phyloP scores from a whole-genome alignment of 2,113 vertebrate species.

The Vidua chalybeata region DNA sequence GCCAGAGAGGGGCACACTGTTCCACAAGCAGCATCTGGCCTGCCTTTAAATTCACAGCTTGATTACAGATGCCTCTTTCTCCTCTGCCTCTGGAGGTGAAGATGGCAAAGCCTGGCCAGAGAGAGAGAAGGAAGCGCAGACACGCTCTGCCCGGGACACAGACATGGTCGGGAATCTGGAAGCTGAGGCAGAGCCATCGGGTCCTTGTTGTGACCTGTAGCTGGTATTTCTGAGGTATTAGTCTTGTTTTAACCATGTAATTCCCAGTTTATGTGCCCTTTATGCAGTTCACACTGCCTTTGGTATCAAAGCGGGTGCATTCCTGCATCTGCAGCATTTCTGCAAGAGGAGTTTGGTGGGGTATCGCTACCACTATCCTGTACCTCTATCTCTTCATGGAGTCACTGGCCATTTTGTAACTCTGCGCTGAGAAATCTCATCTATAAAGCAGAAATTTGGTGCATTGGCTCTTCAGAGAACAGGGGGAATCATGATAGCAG shows the following conservation, averaged over 20 bases:
- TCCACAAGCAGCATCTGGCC: not conserved
- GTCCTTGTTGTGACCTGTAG: not conserved
- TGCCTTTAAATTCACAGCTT: not conserved
- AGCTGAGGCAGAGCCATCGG: not conserved
- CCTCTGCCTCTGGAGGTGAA: not conserved
- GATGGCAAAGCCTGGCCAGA: not conserved
- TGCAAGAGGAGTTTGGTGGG: not conserved
- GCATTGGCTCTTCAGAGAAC: not conserved
- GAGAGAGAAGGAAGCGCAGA: not conserved
- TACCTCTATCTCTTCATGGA: rapidly evolving
- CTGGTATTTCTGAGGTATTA: rapidly evolving
- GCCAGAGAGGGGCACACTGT: not conserved
- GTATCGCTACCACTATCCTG: not conserved
- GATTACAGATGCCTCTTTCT: not conserved
- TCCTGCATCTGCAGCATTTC: not conserved
- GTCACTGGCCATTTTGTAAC: not conserved
- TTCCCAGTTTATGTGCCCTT: not conserved
- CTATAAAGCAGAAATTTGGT: not conserved
- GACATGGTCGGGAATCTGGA: rapidly evolving
- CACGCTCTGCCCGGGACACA: rapidly evolving
- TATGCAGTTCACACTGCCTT: not conserved
- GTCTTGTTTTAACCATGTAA: not conserved
- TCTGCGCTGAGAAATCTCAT: not conserved
- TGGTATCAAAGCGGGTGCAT: not conserved
- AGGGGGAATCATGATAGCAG: not conserved